These are phyloP conservation scores for Leptinotarsa undecemlineata DNA, from an alignment of 1,140 invertebrate genomes.

Conservation along the genomic window DNA sequence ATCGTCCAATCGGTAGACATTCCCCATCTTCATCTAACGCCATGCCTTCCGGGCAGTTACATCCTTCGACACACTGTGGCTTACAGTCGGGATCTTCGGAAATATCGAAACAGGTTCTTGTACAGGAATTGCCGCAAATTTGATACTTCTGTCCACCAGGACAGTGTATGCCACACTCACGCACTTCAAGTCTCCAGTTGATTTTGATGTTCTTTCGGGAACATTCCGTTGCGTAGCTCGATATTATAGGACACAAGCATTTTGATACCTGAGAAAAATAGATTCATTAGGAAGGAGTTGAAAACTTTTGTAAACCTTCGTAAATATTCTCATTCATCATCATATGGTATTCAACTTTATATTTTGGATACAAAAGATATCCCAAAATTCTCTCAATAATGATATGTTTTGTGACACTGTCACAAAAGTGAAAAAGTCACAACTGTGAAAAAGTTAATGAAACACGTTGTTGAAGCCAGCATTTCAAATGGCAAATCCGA, in stretches of 20 bases:
- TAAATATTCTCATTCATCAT: no score
- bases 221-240: constrained; percentile 80
- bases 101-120: constrained; percentile 71
- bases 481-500: no score
- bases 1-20: constrained; percentile 76
- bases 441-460: no score
- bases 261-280: constrained; percentile 55
- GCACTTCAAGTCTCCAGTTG: constrained; percentile 75
- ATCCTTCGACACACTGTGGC: constrained; percentile 81
- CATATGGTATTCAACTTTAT: no score
- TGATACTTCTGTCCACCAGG: constrained; percentile 78
- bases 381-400: no score
- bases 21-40: constrained; percentile 67
- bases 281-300: no score
- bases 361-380: no score
- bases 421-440: no score
- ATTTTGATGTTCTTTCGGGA: constrained; percentile 68
- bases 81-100: constrained; percentile 59
- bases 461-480: no score
- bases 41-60: constrained; percentile 79
- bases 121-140: constrained; percentile 76
- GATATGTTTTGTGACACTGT: no score
- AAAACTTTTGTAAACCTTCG: no score
- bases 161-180: constrained; percentile 80
- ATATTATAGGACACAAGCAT: constrained; percentile 81